A percentile compares a stretch with the other conserved stretches of the same genome.
Evolutionary conservation across 1,140 invertebrate species (phyloP).

Genomic region (Saccostrea cuccullata): DNA sequence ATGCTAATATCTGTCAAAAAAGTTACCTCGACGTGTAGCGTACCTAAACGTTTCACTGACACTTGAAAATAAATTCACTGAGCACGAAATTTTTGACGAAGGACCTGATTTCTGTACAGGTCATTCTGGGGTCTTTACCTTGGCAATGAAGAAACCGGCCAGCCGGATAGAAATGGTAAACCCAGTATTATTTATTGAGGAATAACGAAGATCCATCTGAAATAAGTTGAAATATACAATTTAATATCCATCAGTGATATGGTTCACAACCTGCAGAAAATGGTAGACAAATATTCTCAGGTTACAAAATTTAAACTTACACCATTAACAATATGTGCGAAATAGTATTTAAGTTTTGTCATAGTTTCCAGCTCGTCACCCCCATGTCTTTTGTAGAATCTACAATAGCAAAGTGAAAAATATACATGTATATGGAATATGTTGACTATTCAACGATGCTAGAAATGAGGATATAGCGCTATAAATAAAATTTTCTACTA

Average conservation of each 20-base stretch:
- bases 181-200: conserved; percentile 53
- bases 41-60: background rate
- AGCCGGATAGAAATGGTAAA: conserved; percentile 50
- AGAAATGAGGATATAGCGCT: no score
- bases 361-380: conserved; percentile 49
- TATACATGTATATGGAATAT: no score
- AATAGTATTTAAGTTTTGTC: conserved; percentile 57
- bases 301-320: conserved; percentile 5
- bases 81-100: background rate
- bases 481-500: no score
- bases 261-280: background rate
- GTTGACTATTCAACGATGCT: no score
- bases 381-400: conserved; percentile 51
- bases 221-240: background rate
- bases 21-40: background rate
- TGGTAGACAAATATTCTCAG: background rate
- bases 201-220: conserved; percentile 54
- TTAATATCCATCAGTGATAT: background rate
- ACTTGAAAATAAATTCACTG: background rate
- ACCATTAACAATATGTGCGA: conserved; percentile 56
- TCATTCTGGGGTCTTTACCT: conserved; percentile 39
- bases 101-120: background rate
- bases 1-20: background rate
- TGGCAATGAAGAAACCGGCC: conserved; percentile 56
- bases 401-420: background rate